These are phyloP conservation scores for Epinephelus moara DNA, from an alignment of 2,113 vertebrate species.

Conservation along the genomic window DNA sequence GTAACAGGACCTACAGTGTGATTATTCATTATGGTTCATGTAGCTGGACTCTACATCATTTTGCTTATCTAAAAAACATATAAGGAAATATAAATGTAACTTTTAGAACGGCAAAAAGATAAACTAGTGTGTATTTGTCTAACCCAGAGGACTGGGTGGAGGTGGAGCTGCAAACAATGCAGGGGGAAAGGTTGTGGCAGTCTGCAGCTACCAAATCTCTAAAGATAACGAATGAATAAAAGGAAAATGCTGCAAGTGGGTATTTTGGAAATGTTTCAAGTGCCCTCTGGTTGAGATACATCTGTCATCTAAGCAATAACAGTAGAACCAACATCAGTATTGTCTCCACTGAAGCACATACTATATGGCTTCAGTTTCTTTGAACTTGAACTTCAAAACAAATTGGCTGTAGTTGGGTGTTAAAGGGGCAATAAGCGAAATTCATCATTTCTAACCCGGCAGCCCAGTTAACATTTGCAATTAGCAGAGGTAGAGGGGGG, in stretches of 20 bases:
- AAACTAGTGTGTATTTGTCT: not conserved
- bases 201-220: not conserved
- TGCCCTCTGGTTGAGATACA: not conserved
- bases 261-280: not conserved
- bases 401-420: not conserved
- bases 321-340: not conserved
- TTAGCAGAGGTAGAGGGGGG: no score
- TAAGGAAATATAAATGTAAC: not conserved
- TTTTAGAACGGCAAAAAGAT: not conserved
- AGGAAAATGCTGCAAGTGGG: not conserved
- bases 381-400: conserved; percentile 8
- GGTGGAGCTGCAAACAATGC: not conserved
- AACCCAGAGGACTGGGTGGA: not conserved
- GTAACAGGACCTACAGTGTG: not conserved
- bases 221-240: not conserved
- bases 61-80: not conserved
- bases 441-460: no score
- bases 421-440: no score
- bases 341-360: not conserved
- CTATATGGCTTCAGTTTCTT: not conserved
- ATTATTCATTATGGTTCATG: not conserved
- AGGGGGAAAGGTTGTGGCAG: not conserved
- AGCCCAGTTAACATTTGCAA: no score
- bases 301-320: not conserved
- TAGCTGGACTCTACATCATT: not conserved